Evolutionary conservation across 2,888 invertebrate genomes (phyloP), one percentile per base, ranked within the genome.

Genomic region (Cryptosula pallasiana): DNA sequence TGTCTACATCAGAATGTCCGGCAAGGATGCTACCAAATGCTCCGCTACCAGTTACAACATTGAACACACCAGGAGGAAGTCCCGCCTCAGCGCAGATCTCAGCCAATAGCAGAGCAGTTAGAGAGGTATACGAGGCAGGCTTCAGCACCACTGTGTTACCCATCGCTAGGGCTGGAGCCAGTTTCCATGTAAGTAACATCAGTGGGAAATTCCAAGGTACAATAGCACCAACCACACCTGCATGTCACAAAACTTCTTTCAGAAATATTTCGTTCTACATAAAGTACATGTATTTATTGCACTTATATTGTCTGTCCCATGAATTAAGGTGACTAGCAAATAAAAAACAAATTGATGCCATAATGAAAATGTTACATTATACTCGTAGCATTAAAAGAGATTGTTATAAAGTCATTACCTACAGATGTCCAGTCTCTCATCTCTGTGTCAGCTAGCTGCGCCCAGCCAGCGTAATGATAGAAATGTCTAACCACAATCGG

Each of bases 381-480:
- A n/a, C n/a, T n/a, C n/a, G n/a, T n/a, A n/a, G n/a, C n/a, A n/a
- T n/a, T n/a, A n/a, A n/a, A n/a, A n/a, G n/a, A n/a, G n/a, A n/a
- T n/a, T n/a, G n/a, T n/a, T n/a, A n/a, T n/a, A n/a, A 45, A 45
- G 45, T 13, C 72, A 80, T 74, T 75, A 86, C 87, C 86, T 73
- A 84, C 76, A 72, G 86, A 79, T 75, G 84, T 82, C 84, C 85
- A 86, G 32, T 79, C 80, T n/a, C 74, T 74, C 81, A 86, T 82
- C 75, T 86, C 84, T 71, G 81, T 78, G 29, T 82, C 80, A 75
- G 79, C 78, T 9, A 84, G 78, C 75, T 85, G 82, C 13, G 87
- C 85, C 85, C 86, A 87, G 73, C 86, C 85, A 23, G 88, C 86
- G 80, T 88, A 86, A 78, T 88, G 87, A 77, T 86, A 85, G 73